A percentile compares a stretch with the other conserved stretches of the same genome.
Evolutionary conservation across 2,888 invertebrate species (phyloP).

Genomic region (Cantharis rustica): DNA sequence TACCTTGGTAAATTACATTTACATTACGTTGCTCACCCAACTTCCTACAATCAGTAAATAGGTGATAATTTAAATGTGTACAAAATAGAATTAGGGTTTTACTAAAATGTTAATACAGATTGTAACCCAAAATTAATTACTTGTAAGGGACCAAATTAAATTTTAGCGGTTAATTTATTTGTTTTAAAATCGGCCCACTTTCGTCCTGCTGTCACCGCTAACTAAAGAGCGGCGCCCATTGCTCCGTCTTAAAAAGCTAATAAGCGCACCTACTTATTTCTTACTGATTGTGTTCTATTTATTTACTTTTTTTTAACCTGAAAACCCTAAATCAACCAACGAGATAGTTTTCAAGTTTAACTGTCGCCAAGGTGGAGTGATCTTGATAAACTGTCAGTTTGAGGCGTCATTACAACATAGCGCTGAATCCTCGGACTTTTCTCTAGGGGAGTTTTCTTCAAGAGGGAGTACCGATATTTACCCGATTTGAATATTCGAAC

Average conservation of each 20-base stretch:
- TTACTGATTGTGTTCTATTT: background rate
- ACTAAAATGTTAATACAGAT: background rate
- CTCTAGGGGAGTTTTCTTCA: background rate
- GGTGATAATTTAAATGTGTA: background rate
- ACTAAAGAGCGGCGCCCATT: background rate
- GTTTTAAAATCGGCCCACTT: background rate
- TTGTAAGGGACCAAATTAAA: background rate
- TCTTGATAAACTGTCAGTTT: background rate
- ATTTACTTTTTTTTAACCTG: background rate
- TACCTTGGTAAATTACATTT: conserved; percentile 53
- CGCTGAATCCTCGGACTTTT: background rate
- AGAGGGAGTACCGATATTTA: background rate
- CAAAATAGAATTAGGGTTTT: background rate
- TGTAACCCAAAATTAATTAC: background rate
- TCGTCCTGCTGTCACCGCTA: background rate
- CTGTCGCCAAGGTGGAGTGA: background rate
- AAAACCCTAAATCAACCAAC: background rate
- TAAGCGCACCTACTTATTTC: background rate
- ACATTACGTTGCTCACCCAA: conserved; percentile 44
- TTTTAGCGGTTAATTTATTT: background rate
- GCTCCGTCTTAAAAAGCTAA: background rate
- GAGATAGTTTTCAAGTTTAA: background rate
- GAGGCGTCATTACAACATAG: background rate
- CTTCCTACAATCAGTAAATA: conserved; percentile 12
- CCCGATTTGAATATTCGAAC: background rate